Conservation (phyloP, 2,113 vertebrate genomes). For the Microtus richardsoni region DNA sequence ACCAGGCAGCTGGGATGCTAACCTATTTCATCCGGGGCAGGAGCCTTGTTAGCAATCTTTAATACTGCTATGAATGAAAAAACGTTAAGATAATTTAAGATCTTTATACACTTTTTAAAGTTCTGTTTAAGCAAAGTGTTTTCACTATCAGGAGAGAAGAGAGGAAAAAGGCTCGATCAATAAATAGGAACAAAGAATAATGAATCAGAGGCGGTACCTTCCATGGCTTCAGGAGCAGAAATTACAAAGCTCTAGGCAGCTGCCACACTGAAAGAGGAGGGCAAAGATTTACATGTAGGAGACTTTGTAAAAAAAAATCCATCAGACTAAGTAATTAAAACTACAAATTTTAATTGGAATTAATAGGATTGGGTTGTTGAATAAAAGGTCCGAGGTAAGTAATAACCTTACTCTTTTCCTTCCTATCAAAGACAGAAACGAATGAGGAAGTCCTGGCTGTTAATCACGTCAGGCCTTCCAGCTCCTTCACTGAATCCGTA, state of each 20-base stretch:
- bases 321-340: constrained; percentile 74
- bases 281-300: constrained; percentile 64
- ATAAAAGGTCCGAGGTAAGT: constrained; percentile 23
- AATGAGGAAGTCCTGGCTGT: not conserved
- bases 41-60: not conserved
- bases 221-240: not conserved
- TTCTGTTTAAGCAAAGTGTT: constrained; percentile 2
- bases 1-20: not conserved
- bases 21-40: not conserved
- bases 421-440: not conserved
- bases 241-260: not conserved
- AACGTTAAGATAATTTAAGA: constrained; percentile 3
- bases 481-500: constrained; percentile 40
- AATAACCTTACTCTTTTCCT: not conserved
- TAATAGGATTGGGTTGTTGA: constrained; percentile 61
- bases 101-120: constrained; percentile 12
- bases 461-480: not conserved
- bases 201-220: constrained; percentile 17
- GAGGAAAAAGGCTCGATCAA: not conserved
- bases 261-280: not conserved
- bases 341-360: constrained; percentile 71
- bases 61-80: not conserved
- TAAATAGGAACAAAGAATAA: constrained; percentile 24
- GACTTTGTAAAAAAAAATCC: not conserved
- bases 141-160: not conserved